Percentiles rank a stretch among this genome's conserved stretches.
These are phyloP conservation scores for Setophaga petechia DNA, from an alignment of 2,113 vertebrate genomes.

Conservation along the genomic window DNA sequence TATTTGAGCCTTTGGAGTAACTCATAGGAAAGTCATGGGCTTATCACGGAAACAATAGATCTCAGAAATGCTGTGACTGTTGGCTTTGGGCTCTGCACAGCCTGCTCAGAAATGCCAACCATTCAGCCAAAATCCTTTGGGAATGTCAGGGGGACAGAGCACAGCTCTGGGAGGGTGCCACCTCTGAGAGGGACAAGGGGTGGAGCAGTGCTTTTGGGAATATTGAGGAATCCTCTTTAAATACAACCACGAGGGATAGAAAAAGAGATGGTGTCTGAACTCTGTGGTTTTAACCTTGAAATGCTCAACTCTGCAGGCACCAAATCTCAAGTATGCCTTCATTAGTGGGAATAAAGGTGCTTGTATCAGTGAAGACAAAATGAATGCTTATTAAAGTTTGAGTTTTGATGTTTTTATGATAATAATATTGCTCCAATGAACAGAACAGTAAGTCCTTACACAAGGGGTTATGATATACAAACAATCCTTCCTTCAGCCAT, in stretches of 20 bases:
- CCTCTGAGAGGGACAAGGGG: not conserved
- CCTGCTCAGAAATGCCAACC: not conserved
- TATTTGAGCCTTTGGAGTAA: conserved; percentile 14
- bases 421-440: not conserved
- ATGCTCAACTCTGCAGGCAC: not conserved
- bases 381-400: not conserved
- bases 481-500: not conserved
- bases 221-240: not conserved
- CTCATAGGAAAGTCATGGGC: conserved; percentile 12
- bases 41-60: conserved; percentile 16
- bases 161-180: not conserved
- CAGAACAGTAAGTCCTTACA: not conserved
- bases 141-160: not conserved
- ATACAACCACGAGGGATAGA: accelerated
- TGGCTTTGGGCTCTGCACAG: not conserved
- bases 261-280: not conserved
- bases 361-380: not conserved
- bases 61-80: not conserved
- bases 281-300: not conserved
- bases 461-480: too few species aligned
- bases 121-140: not conserved
- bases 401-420: not conserved
- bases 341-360: not conserved
- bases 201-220: not conserved
- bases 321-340: not conserved